Conservation (phyloP, 2,888 invertebrate genomes). For the Tetramorium bicarinatum region DNA sequence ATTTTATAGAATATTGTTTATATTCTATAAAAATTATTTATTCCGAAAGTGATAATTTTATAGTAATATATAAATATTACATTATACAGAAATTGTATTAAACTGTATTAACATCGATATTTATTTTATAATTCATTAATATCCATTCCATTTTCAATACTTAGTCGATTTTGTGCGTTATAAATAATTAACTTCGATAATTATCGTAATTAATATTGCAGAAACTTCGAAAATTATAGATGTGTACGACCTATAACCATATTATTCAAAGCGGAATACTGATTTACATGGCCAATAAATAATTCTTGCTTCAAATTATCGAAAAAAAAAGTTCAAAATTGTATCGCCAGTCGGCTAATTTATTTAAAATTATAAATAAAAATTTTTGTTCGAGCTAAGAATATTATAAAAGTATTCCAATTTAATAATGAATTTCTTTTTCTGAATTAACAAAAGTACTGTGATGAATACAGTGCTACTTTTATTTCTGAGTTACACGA, state of each 20-base stretch:
- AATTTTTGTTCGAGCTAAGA: neutral
- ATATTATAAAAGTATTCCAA: neutral
- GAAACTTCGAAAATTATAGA: constrained; percentile 19
- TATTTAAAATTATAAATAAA: neutral
- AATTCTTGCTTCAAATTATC: neutral
- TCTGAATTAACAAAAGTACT: neutral
- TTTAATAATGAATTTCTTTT: constrained; percentile 6
- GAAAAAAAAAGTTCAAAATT: neutral
- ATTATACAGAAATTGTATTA: constrained; percentile 5
- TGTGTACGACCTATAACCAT: neutral
- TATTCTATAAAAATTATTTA: too few species aligned
- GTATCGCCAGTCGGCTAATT: neutral
- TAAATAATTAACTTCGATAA: constrained; percentile 19
- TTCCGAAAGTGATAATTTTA: neutral
- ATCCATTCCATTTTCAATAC: constrained; percentile 16
- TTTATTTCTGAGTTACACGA: neutral
- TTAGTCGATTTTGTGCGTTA: neutral
- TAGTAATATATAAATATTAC: constrained; percentile 1
- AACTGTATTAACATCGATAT: constrained; percentile 2
- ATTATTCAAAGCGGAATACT: neutral
- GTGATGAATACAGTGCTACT: neutral
- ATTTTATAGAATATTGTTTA: neutral
- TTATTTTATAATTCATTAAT: constrained; percentile 31
- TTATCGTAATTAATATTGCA: constrained; percentile 27
- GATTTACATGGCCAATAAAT: neutral